Base-by-base conservation (phyloP, 53 echinoderm and acorn worm genomes). In the Luidia sarsii region DNA sequence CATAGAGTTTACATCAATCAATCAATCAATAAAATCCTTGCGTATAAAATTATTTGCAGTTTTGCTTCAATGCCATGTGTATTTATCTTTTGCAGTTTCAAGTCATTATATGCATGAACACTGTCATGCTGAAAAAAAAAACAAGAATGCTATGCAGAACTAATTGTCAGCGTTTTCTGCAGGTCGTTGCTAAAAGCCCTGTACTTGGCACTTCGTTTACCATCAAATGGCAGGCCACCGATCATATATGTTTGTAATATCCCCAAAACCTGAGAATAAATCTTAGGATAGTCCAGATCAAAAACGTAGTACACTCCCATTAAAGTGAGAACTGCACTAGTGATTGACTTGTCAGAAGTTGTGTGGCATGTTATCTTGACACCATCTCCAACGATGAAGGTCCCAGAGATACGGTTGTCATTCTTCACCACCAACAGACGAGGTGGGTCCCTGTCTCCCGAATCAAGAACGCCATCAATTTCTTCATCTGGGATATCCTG, bases 171-270 rank as follows among this genome's bases (percentile, higher is more conserved):
- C 33, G 14, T 31, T 63, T 63, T 63, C 33, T 13, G 16, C 13
- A 66, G 66, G 20, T 21, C 8, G 24, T 39, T 66, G 41, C 21
- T 66, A 21, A 65, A 65, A 4, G 39, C n/a, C 16, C 48, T 25
- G 64, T 64, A 80, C 6, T 80, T 80, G 30, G 63, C 64, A 48
- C 80, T 80, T 49, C 50, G 65, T 34, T 64, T 64, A 3, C 80
- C 65, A 32, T 80, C 65, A 65, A 64, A 80, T 9, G 66, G 65
- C 0, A 65, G 15, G 20, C 48, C 38, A 15, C 49, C 49, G 1
- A 80, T n/a, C 20, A 65, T 23, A 41, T 80, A 66, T 3, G 65
- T 65, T n/a, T 80, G 80, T 32, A 80, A 51, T 3, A 18, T 80
- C 2, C 80, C 80, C 31, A 80, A 38, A 19, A 80, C 11, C 50